phyloP scores from a whole-genome alignment of 2,888 invertebrate genomes.

The Campaea margaritaria region DNA sequence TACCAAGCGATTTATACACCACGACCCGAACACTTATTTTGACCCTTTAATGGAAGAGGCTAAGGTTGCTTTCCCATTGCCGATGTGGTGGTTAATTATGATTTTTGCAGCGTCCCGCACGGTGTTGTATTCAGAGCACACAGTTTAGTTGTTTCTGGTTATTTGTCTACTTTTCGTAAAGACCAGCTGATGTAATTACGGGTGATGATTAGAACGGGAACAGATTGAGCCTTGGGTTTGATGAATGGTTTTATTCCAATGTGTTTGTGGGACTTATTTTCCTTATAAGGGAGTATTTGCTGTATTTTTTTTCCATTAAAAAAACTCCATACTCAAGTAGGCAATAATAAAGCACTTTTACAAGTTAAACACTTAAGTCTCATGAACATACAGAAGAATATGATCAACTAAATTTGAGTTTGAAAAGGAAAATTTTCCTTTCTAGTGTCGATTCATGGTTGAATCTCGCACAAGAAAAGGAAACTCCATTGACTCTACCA shows the following conservation, averaged over 20 bases:
- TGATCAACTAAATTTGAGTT: too few species aligned
- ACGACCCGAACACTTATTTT: background rate
- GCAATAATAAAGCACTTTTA: too few species aligned
- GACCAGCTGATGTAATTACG: constrained; percentile 24
- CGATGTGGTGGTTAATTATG: background rate
- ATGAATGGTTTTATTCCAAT: constrained; percentile 20
- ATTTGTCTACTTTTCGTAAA: constrained; percentile 6
- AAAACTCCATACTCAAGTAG: too few species aligned
- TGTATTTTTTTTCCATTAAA: too few species aligned
- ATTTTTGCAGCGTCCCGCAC: constrained; percentile 4
- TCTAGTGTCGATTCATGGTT: too few species aligned
- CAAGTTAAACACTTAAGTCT: too few species aligned
- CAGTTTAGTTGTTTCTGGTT: constrained; percentile 16
- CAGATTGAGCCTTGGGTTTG: constrained; percentile 18
- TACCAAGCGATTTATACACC: constrained; percentile 16
- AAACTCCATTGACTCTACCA: too few species aligned
- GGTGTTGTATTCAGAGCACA: constrained; percentile 17
- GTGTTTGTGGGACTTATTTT: constrained; percentile 9
- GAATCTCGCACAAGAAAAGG: too few species aligned
- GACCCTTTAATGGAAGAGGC: background rate
- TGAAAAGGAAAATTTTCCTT: too few species aligned
- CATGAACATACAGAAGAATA: too few species aligned
- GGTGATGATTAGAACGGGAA: constrained; percentile 24
- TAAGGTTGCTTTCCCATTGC: constrained; percentile 9
- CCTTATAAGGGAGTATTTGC: background rate